phyloP scores from a whole-genome alignment of 1,140 invertebrate genomes.

The Probaryconus sp. region DNA sequence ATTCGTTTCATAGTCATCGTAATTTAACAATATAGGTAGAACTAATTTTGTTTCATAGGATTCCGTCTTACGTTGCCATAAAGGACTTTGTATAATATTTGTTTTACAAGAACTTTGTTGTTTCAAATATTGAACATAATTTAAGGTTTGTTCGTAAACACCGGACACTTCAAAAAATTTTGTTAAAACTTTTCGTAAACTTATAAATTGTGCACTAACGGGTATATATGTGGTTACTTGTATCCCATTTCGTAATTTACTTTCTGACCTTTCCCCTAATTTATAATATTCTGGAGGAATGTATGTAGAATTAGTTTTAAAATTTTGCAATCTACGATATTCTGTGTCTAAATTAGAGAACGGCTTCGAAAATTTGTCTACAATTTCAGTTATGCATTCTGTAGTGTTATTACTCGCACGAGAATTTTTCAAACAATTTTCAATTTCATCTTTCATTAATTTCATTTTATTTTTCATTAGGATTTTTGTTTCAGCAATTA shows the following conservation, averaged over 20 bases:
- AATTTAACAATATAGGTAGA: not conserved
- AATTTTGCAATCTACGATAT: no score
- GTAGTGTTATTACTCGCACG: no score
- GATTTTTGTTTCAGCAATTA: no score
- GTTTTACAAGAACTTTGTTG: not conserved
- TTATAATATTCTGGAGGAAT: no score
- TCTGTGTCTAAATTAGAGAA: no score
- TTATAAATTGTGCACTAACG: not conserved
- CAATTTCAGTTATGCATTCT: no score
- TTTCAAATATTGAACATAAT: not conserved
- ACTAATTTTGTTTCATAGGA: not conserved
- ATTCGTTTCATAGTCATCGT: not conserved
- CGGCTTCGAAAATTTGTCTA: no score
- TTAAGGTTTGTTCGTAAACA: not conserved
- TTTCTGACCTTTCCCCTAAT: no score
- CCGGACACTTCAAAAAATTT: not conserved
- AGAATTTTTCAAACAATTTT: no score
- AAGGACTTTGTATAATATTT: not conserved
- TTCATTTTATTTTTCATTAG: no score
- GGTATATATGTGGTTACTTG: not conserved
- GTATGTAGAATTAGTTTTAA: no score
- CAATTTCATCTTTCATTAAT: no score
- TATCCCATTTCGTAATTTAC: not conserved
- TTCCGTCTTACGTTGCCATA: not conserved
- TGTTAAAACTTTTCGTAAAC: not conserved